Base-by-base conservation (phyloP, 2,888 invertebrate genomes). In the Scaptomyza reducta region DNA sequence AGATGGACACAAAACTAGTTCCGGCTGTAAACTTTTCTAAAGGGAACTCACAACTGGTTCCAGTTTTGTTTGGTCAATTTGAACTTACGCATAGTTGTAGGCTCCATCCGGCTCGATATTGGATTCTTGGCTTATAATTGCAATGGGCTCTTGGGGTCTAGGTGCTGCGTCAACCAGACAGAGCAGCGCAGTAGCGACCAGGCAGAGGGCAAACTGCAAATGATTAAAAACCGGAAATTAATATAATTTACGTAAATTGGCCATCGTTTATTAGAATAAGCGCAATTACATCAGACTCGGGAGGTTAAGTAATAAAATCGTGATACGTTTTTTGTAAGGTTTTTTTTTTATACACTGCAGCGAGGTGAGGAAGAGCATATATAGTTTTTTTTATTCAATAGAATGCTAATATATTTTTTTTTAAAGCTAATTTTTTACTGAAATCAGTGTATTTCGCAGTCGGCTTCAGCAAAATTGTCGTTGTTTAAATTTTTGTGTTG, bases 31-130 rank as follows among this genome's bases (percentile, higher is more conserved):
- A 10, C n/a, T n/a, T 10, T n/a, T 7, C 11, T 14, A 14, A 14
- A 18, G 10, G 1, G 1, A 27, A 25, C 29, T 67, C 9, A 42
- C 6, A 51, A 27, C 38, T 56, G 25, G 51, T 51, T 55, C 50
- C 38, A 22, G 13, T 38, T 9, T 9, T 2, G 11, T 3, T 7
- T 13, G 1, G 9, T 13, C 4, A 22, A 3, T 38, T 6, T 41
- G 29, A 42, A 84, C 88, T 92, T 92, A 95, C 95, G 94, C 95
- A 93, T 94, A 95, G 90, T 93, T 93, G 82, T 95, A 95, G 40
- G 95, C 94, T 66, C 95, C 95, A 90, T 95, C 95, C 1, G 95
- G 94, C 83, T 94, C 94, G 77, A 95, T 94, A 81, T 95, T 95
- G 67, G 95, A 95, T 66, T 94, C 94, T 90, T 95, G 95, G 79